Evolutionary conservation across 1,140 invertebrate genomes (phyloP), one percentile per base, ranked within the genome.

Genomic region (Pararge aegeria): DNA sequence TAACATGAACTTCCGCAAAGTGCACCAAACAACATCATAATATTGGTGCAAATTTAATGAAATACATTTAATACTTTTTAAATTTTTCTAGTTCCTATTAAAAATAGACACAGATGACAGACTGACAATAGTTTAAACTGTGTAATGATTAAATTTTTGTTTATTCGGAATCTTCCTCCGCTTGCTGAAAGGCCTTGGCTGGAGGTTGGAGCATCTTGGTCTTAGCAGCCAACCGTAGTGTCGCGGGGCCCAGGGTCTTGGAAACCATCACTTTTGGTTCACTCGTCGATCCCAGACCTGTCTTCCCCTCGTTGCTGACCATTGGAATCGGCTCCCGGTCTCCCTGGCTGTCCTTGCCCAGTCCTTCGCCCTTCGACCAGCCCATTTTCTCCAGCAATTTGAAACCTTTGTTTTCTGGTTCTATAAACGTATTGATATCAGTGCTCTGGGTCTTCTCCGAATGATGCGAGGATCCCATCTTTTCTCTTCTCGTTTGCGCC

Each of bases 321-420:
- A 90, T 59, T 0, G 87, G 81, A 55, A 97, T 96, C 15, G 97
- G 97, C 83, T 97, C 94, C 15, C 90, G 89, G 13, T 95, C 91
- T 10, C 96, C 96, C 69, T 92, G 90, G 50, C 83, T 87, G 65
- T 93, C 93, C 85, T 96, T 97, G 10, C 97, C 97, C 44, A 98
- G 89, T 0, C 94, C 92, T 67, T 96, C 92, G 52, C 97, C 97
- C 85, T 95, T 94, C n/a, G 93, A 94, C 97, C 97, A 98, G 12
- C 97, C 97, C 94, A 98, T 96, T 90, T 97, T 98, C 51, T 94
- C 90, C 30, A 98, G 79, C 80, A 98, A 83, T 90, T 97, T 95
- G 82, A 97, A 98, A 0, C 97, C 97, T 89, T 96, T 96, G 75
- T 97, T 98, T 27, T 94, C 92, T 16, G 93, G 89, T 13, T 93